Conservation (phyloP, 2,113 vertebrate species). For the Diadophis punctatus region DNA sequence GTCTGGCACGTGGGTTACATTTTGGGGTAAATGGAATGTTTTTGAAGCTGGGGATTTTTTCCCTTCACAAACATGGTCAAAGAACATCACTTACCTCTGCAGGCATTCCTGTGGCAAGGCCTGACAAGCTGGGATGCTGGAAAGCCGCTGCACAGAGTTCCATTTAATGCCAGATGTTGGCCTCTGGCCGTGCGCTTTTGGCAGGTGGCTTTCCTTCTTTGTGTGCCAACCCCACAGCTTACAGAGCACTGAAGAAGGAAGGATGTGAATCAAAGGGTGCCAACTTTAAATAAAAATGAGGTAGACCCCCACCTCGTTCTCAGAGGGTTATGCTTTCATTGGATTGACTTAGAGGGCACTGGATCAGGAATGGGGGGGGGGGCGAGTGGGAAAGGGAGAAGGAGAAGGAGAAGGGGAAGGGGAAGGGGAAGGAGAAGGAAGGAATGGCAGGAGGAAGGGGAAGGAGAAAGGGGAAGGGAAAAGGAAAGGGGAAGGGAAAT, state of each 20-base stretch:
- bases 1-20: background rate
- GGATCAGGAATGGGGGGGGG: background rate
- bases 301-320: background rate
- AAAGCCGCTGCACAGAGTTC: conserved; percentile 65
- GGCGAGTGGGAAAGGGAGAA: background rate
- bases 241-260: conserved; percentile 81
- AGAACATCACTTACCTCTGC: conserved; percentile 76
- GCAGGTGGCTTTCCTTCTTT: conserved; percentile 78
- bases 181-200: conserved; percentile 73
- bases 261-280: conserved; percentile 16
- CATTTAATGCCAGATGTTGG: conserved; percentile 68
- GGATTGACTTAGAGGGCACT: background rate
- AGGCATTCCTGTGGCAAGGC: conserved; percentile 78
- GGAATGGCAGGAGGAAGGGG: too few species aligned
- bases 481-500: too few species aligned
- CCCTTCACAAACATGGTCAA: background rate
- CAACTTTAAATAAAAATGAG: conserved; percentile 21
- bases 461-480: background rate
- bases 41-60: background rate
- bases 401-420: too few species aligned
- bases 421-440: too few species aligned
- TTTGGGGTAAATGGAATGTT: background rate
- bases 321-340: background rate
- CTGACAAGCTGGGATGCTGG: conserved; percentile 70
- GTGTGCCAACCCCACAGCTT: conserved; percentile 82